Base-by-base conservation (phyloP, 2,113 vertebrate genomes). In the Terrapene triunguis region DNA sequence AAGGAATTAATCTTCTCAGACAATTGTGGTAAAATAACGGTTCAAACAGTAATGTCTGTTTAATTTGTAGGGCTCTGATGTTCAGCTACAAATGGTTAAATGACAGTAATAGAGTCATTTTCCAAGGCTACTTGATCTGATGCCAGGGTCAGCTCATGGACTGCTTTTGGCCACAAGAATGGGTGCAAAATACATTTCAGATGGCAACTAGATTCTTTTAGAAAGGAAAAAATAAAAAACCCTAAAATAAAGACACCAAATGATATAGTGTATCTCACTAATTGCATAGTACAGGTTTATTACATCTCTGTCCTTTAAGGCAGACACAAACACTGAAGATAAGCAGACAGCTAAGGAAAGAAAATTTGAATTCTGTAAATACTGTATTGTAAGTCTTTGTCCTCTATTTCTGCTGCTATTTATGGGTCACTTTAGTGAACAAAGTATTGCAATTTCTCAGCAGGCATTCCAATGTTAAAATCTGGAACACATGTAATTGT, bases 1-100 rank as follows among this genome's bases (percentile, higher is more conserved):
- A 98, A 98, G 96, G 97, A 98, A 98, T 98, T 98, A 98, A 98
- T 98, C 97, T 98, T 98, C 98, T 96, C 97, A 98, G 97, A 98
- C 97, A 93, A 97, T 97, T 94, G 95, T 97, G 96, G 98, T 98
- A 98, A 97, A 98, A 98, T 98, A 98, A 98, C 97, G 93, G 96
- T 94, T 97, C 96, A 97, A 98, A 98, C 85, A 95, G 96, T 97
- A 97, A 98, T 97, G 97, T 97, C 98, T 97, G 96, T 97, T 98
- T 98, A 98, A 98, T 98, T 98, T 97, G 97, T 97, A 96, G 97
- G 94, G 93, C 96, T 98, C 97, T 97, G 65, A 88, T 94, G 93
- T 95, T 96, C 94, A 93, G 95, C 96, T 96, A 96, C 92, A 97
- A 98, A 96, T 95, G 95, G 96, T 97, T 97, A 98, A 98, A 96